Base-by-base conservation (phyloP, 2,888 invertebrate species). In the Podabrus alpinus region DNA sequence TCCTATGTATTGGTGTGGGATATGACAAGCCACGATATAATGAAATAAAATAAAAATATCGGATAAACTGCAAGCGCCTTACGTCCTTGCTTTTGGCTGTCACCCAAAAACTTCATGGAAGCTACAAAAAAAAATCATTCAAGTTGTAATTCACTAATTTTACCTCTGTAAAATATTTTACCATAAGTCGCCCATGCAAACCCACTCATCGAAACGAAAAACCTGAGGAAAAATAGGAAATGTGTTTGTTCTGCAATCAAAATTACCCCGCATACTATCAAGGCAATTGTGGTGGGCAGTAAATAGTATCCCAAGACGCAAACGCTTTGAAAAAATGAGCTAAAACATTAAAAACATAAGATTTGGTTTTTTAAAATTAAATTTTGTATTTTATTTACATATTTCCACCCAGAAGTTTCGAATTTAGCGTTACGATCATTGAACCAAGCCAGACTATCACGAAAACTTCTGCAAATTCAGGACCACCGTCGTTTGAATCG, bases 271-370 rank as follows among this genome's bases (percentile, higher is more conserved):
- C 98, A 98, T 3, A 95, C 84, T 74, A 98, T 91, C 77, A 98
- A 90, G 10, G 98, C 91, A 72, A 97, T 88, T 45, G 96, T 93
- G 72, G 97, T 93, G 0, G 99, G 98, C 78, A 98, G 91, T 80
- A 99, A 90, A 86, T 99, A 99, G 89, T 99, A 99, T 64, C 99
- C 99, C 81, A 99, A 89, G 59, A 99, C 98, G 87, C 99, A 99
- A 11, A 99, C 95, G 79, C 97, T 97, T 89, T 99, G 99, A 88
- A 97, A 97, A 87, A 97, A 95, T 67, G 97, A 97, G 88, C 96
- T 96, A 89, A 71, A 92, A 90, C 76, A 74, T n/a, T n/a, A n/a
- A 74, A 77, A 72, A 72, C 3, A 68, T 73, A 72, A 73, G 24
- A 60, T 69, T 66, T 68, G 17, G 64, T 60, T 68, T 60, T 68